Evolutionary conservation across 1,140 invertebrate genomes (phyloP).

Genomic region (Cyclargus thomasi): DNA sequence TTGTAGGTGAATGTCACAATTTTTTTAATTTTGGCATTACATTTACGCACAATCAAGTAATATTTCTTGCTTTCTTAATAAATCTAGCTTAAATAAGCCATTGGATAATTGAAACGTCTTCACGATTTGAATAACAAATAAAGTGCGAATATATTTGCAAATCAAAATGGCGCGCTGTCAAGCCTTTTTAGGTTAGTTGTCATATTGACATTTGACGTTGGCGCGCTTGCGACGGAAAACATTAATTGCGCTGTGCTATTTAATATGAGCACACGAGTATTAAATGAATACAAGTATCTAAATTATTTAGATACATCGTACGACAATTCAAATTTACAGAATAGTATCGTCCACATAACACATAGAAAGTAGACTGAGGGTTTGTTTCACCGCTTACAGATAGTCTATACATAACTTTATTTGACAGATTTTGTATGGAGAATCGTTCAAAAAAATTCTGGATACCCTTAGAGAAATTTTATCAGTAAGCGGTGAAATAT

Average conservation of each 20-base stretch:
- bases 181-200: slow-evolving; percentile 17
- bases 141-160: slow-evolving; percentile 12
- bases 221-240: slow-evolving; percentile 14
- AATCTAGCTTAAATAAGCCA: slow-evolving; percentile 6
- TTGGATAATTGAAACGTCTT: slow-evolving; percentile 4
- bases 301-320: neutral
- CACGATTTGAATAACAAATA: slow-evolving; percentile 18
- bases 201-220: slow-evolving; percentile 17
- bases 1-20: too few species aligned
- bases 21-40: too few species aligned
- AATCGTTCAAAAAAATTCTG: too few species aligned
- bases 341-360: too few species aligned
- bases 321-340: neutral
- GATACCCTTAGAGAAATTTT: too few species aligned
- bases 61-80: neutral
- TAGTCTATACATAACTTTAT: too few species aligned
- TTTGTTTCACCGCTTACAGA: too few species aligned
- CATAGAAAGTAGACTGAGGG: too few species aligned
- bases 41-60: too few species aligned
- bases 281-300: neutral
- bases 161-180: slow-evolving; percentile 17
- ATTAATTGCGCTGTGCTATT: slow-evolving; percentile 12
- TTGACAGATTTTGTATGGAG: too few species aligned
- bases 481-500: too few species aligned
- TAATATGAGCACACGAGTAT: neutral